phyloP scores from a whole-genome alignment of 1,140 invertebrate species.

The Drosophila littoralis region DNA sequence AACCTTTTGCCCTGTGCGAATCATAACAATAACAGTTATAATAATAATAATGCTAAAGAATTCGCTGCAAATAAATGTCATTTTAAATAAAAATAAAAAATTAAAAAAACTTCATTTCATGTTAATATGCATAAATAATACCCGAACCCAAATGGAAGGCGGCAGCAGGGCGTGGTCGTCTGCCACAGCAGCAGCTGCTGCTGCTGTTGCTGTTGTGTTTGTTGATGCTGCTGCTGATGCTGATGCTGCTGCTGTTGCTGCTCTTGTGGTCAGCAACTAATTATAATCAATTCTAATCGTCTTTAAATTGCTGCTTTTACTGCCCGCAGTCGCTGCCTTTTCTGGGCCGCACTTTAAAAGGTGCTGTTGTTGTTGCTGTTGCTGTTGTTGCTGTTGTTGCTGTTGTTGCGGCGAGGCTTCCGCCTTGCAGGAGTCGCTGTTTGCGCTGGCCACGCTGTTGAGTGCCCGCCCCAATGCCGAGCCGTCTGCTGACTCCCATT shows the following conservation, averaged over 20 bases:
- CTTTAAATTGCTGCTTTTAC: conserved; percentile 78
- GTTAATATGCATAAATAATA: conserved; percentile 38
- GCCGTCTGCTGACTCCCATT: conserved; percentile 6
- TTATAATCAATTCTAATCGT: conserved; percentile 84
- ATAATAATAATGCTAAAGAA: conserved; percentile 40
- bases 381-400: conserved; percentile 11
- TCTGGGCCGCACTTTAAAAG: conserved; percentile 72
- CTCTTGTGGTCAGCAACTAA: conserved; percentile 62
- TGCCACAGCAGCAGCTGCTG: conserved; percentile 1
- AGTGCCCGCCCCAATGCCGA: neutral
- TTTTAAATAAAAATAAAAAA: conserved; percentile 71
- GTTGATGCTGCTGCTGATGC: conserved; percentile 9
- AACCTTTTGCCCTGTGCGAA: conserved; percentile 22
- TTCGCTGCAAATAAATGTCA: conserved; percentile 67
- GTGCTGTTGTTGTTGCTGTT: conserved; percentile 43
- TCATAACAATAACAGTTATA: conserved; percentile 29
- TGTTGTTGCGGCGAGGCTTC: conserved; percentile 47
- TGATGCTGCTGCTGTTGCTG: conserved; percentile 14
- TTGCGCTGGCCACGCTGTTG: neutral
- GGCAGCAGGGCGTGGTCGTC: neutral
- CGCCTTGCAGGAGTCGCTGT: conserved; percentile 54
- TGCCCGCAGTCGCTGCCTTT: conserved; percentile 52
- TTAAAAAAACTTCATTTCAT: conserved; percentile 77
- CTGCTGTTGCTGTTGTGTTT: neutral
- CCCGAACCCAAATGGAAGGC: conserved; percentile 3